Percentiles rank a stretch among this genome's conserved stretches.
phyloP scores from a whole-genome alignment of 2,797 vertebrate species.

The Numenius phaeopus region DNA sequence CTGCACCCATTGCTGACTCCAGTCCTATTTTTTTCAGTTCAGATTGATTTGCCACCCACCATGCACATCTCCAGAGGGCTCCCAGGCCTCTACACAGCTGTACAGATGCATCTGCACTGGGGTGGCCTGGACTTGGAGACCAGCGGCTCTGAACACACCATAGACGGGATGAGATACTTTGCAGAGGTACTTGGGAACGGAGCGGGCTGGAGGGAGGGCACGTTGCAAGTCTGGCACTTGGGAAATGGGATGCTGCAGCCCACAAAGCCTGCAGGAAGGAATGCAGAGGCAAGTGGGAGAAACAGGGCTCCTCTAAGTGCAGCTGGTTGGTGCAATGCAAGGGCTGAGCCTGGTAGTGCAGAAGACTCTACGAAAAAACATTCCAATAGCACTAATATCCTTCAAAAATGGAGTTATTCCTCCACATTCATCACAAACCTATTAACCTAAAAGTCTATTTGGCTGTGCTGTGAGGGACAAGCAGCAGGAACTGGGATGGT shows the following conservation, averaged over 20 bases:
- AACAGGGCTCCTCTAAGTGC: rapidly evolving
- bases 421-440: not conserved
- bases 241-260: not conserved
- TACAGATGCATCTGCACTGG: slow-evolving; percentile 96
- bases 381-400: not conserved
- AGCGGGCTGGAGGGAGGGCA: not conserved
- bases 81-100: slow-evolving; percentile 80
- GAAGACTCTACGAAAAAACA: not conserved
- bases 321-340: not conserved
- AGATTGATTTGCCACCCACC: slow-evolving; percentile 85
- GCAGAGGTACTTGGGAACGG: slow-evolving; percentile 83
- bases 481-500: not conserved
- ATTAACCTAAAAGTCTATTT: not conserved
- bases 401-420: not conserved
- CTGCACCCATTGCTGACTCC: not conserved
- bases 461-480: not conserved
- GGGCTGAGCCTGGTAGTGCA: not conserved
- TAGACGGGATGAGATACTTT: slow-evolving; percentile 88
- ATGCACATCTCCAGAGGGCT: slow-evolving; percentile 85
- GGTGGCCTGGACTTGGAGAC: slow-evolving; percentile 86
- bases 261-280: not conserved
- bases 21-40: slow-evolving; percentile 77
- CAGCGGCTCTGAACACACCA: slow-evolving; percentile 92
- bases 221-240: rapidly evolving
- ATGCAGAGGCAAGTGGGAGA: not conserved